Evolutionary conservation across 2,113 vertebrate species (phyloP), one percentile per base, ranked within the genome.

Genomic region (Galbula dea): DNA sequence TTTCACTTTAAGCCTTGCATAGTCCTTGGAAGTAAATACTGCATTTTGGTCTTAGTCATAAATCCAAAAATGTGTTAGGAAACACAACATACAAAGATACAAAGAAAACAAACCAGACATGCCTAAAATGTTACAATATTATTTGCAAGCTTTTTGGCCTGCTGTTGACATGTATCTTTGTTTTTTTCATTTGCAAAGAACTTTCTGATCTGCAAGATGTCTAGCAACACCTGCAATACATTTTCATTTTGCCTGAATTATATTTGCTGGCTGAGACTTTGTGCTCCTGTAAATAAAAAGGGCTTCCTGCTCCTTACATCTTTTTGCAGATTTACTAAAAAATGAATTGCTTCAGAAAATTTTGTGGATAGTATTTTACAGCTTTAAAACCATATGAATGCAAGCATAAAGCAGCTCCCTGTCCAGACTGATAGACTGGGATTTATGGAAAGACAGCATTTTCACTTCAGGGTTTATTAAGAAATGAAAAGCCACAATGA

Each of bases 401-500:
- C 0, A 36, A 90, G 80, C 37, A 93, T 67, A 74, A 94, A 88
- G 76, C 43, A 86, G 61, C 4, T 59, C 26, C 30, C 43, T 52
- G 67, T 92, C 30, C 26, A 86, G 36, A 74, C 21, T 45, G 37
- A 79, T 74, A 85, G 30, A 80, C 15, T 52, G 26, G 46, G 55
- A 92, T 89, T 92, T 91, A 85, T 63, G 46, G 48, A 88, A 57
- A 80, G 17, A 80, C 34, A 80, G 32, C 2, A 2, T 90, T 92
- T 92, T 83, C 34, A 79, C 78, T 84, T 66, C 55, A 74, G 63
- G 55, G 46, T 61, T 85, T 94, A 85, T 76, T 82, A 93, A 76
- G 78, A 85, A 94, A 87, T 67, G 45, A 83, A 86, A 89, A 92
- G 36, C n/a, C 1, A 5, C 71, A 89, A 85, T 46, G 78, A 92